A percentile compares a stretch with the other conserved stretches of the same genome.
Conservation (phyloP, 2,113 vertebrate species). For the Platanista minor region DNA sequence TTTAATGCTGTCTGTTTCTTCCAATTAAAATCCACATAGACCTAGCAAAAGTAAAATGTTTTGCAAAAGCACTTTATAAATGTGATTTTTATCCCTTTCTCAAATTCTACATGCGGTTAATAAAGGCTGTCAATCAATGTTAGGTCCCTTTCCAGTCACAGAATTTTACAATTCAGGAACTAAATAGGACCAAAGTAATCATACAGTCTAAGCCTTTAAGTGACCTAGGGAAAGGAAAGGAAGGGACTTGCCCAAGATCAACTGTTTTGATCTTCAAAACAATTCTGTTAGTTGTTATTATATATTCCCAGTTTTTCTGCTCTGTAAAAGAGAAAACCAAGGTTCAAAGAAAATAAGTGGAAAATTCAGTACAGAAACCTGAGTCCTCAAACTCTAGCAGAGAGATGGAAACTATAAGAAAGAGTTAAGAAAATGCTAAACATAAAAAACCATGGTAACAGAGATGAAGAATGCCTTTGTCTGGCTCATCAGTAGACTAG, state of each 20-base stretch:
- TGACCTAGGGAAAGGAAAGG: background rate
- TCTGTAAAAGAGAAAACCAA: constrained; percentile 25
- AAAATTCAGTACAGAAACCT: background rate
- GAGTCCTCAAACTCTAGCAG: background rate
- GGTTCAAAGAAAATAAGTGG: background rate
- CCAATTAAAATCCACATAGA: constrained; percentile 45
- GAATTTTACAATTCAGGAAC: constrained; percentile 12
- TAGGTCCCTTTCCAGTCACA: constrained; percentile 21
- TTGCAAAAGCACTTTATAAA: constrained; percentile 39
- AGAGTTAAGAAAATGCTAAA: background rate
- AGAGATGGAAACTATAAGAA: background rate
- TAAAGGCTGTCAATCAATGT: constrained; percentile 22
- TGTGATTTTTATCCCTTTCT: constrained; percentile 23
- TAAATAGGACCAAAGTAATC: background rate
- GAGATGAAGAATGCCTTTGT: background rate
- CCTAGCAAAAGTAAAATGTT: constrained; percentile 34
- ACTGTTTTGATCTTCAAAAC: background rate
- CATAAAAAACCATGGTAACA: background rate
- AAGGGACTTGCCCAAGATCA: background rate
- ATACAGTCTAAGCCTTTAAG: background rate
- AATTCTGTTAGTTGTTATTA: background rate
- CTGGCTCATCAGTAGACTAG: background rate
- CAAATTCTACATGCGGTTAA: constrained; percentile 37
- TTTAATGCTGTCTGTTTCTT: constrained; percentile 61
- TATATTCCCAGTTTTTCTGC: background rate